Evolutionary conservation across 2,797 vertebrate genomes (phyloP).

Genomic region (Squalus acanthias): DNA sequence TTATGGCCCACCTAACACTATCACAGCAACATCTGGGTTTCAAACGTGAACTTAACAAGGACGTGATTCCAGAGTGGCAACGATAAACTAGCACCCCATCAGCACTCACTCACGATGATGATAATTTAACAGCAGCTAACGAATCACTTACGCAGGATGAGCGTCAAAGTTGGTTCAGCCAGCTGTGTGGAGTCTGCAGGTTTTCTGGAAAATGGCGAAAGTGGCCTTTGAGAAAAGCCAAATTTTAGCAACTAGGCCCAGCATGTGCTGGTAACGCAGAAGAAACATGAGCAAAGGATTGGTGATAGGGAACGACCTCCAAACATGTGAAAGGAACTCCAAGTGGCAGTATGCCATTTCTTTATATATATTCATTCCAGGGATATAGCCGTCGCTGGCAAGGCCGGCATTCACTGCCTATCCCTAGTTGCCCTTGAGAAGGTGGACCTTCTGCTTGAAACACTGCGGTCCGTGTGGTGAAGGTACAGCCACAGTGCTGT

Average conservation of each 20-base stretch:
- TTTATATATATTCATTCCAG: not conserved
- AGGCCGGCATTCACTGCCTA: not conserved
- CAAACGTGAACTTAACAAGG: not conserved
- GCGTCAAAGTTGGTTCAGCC: not conserved
- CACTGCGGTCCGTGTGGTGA: not conserved
- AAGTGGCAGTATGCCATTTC: not conserved
- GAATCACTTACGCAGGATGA: not conserved
- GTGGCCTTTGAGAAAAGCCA: not conserved
- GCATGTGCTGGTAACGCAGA: not conserved
- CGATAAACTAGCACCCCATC: not conserved
- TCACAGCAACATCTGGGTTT: not conserved
- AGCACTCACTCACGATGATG: not conserved
- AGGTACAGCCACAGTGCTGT: not conserved
- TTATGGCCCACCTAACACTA: not conserved
- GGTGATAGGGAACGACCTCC: no score
- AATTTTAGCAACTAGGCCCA: not conserved
- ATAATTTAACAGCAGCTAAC: not conserved
- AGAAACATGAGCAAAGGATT: not conserved
- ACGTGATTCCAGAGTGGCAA: not conserved
- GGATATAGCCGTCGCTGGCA: not conserved
- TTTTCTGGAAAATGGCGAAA: slow-evolving; percentile 2
- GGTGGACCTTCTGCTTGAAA: not conserved
- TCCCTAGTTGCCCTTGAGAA: not conserved
- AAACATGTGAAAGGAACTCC: not conserved
- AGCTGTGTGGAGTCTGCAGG: not conserved